phyloP scores from a whole-genome alignment of 2,888 invertebrate genomes.

The Hypena proboscidalis region DNA sequence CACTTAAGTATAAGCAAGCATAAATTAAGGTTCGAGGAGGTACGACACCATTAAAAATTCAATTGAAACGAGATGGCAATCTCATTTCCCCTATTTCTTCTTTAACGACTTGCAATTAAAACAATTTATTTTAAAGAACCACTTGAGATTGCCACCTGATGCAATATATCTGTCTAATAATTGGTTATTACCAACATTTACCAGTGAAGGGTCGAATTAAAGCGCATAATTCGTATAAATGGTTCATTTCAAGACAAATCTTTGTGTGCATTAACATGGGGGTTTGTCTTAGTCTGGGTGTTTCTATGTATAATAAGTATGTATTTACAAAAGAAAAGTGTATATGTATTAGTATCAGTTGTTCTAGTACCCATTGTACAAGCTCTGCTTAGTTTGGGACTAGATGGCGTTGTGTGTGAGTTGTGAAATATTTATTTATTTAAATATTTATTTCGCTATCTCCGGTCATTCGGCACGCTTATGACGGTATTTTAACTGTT shows the following conservation, averaged over 20 bases:
- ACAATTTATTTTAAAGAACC: slow-evolving; percentile 32
- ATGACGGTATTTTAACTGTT: slow-evolving; percentile 28
- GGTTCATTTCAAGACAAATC: too few species aligned
- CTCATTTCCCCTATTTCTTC: slow-evolving; percentile 22
- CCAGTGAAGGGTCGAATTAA: slow-evolving; percentile 39
- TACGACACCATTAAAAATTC: slow-evolving; percentile 14
- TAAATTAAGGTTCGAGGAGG: too few species aligned
- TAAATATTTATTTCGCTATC: slow-evolving; percentile 42
- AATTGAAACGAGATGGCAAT: slow-evolving; percentile 23
- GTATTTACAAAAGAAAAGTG: too few species aligned
- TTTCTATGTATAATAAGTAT: too few species aligned
- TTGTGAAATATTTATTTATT: too few species aligned
- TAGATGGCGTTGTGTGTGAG: too few species aligned
- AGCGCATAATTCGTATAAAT: slow-evolving; percentile 35
- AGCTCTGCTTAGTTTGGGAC: too few species aligned
- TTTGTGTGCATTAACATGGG: too few species aligned
- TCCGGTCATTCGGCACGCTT: slow-evolving; percentile 23
- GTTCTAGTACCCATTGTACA: too few species aligned
- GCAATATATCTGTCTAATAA: slow-evolving; percentile 29
- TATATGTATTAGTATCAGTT: too few species aligned
- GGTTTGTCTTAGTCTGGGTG: too few species aligned
- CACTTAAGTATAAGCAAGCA: too few species aligned
- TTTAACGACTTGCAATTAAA: slow-evolving; percentile 36
- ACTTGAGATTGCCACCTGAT: slow-evolving; percentile 26
- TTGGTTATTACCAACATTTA: slow-evolving; percentile 28